Percentiles rank a stretch among this genome's conserved stretches.
Evolutionary conservation across 2,888 invertebrate genomes (phyloP).

Genomic region (Allolobophora icterica): DNA sequence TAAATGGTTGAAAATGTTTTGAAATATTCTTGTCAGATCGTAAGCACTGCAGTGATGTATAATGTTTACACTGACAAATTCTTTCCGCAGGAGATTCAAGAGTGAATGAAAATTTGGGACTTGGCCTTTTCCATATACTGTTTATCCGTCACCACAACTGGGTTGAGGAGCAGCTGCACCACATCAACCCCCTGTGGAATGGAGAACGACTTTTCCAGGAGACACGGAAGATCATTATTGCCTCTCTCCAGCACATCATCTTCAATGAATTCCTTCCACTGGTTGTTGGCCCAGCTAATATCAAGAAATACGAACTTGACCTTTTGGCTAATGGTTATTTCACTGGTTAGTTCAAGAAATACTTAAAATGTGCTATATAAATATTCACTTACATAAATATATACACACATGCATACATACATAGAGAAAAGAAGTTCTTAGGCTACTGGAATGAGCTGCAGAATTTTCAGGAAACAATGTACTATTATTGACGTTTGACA

Average conservation of each 20-base stretch:
- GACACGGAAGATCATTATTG: conserved; percentile 75
- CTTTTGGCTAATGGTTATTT: conserved; percentile 82
- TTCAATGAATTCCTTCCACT: conserved; percentile 74
- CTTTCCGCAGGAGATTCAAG: conserved; percentile 75
- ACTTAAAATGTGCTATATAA: too few relatives aligned
- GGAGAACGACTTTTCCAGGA: conserved; percentile 56
- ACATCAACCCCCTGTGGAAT: conserved; percentile 84
- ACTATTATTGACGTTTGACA: too few relatives aligned
- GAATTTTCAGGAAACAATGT: too few relatives aligned
- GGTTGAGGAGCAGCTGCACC: conserved; percentile 77
- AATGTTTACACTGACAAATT: neutral
- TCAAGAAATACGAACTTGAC: conserved; percentile 85
- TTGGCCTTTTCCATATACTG: conserved; percentile 84
- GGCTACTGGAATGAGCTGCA: too few relatives aligned
- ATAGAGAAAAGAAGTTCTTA: too few relatives aligned
- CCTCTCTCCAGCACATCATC: conserved; percentile 71
- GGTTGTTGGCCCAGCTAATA: conserved; percentile 87
- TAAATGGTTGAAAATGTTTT: neutral
- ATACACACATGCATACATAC: too few relatives aligned
- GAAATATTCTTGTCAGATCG: too few relatives aligned
- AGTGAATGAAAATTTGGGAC: conserved; percentile 83
- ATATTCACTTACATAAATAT: too few relatives aligned
- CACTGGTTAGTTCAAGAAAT: conserved; percentile 33
- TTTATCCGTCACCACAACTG: conserved; percentile 80
- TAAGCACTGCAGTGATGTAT: too few relatives aligned